Evolutionary conservation across 2,888 invertebrate genomes (phyloP).

Genomic region (Sarcophaga variegata): DNA sequence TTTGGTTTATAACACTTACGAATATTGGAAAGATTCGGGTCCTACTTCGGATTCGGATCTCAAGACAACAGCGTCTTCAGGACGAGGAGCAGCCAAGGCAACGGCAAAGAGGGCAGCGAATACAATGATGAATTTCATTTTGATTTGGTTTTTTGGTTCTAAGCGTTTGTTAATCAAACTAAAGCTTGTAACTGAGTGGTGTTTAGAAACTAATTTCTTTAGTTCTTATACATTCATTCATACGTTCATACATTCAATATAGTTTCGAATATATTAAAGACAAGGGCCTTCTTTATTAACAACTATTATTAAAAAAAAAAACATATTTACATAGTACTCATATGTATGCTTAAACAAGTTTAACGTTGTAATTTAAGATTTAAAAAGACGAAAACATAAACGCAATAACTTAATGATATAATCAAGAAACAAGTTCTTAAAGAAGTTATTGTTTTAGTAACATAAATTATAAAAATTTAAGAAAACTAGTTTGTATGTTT

Average conservation of each 20-base stretch:
- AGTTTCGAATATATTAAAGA: too few relatives aligned
- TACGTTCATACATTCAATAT: too few relatives aligned
- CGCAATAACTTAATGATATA: too few relatives aligned
- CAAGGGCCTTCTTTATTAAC: too few relatives aligned
- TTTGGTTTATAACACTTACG: background rate
- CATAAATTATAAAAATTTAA: too few relatives aligned
- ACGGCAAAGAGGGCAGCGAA: background rate
- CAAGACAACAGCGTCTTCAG: background rate
- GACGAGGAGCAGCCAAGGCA: background rate
- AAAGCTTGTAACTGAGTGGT: conserved; percentile 13
- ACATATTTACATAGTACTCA: background rate
- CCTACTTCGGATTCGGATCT: background rate
- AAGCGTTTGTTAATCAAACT: background rate
- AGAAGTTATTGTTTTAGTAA: too few relatives aligned
- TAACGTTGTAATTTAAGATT: background rate
- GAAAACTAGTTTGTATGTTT: too few relatives aligned
- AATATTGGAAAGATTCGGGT: background rate
- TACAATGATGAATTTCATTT: background rate
- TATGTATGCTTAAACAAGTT: background rate
- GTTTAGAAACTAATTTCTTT: background rate
- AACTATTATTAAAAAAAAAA: too few relatives aligned
- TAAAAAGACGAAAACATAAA: too few relatives aligned
- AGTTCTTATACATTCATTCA: conserved; percentile 29
- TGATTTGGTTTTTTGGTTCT: background rate
- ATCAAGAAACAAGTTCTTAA: too few relatives aligned